Base-by-base conservation (phyloP, 1,140 invertebrate genomes). In the Eumeta japonica region DNA sequence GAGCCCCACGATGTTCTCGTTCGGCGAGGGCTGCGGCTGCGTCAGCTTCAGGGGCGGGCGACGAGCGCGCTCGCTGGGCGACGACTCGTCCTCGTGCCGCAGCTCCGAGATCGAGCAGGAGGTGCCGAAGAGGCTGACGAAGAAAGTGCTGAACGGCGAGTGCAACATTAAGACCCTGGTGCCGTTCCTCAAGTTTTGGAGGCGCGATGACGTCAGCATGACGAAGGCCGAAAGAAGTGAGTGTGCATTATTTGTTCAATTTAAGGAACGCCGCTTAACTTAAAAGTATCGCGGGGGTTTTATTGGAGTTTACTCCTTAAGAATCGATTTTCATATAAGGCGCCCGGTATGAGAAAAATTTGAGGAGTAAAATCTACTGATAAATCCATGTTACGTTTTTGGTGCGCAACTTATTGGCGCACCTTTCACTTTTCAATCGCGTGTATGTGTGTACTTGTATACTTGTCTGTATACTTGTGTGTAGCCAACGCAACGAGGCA, bases 171-270 rank as follows among this genome's bases (percentile, higher is more conserved):
- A 68, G 38, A 64, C 66, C 67, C 41, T 79, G 58, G 64, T 67
- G 62, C 78, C 77, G 37, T 79, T 78, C 47, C 62, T 80, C 24
- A 68, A 74, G 41, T 80, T 79, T 52, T 79, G 79, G 72, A 75
- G 79, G 43, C 71, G 76, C 43, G 77, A 80, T 46, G 79, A 81
- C 45, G 78, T 82, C 54, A 82, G 81, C 66, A 84, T 83, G 79
- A 82, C 82, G 7, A 82, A 83, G 58, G 80, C 82, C 34, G 83
- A 84, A 63, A 77, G 81, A 75, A 83, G 83, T 85, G 63, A 83
- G 83, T 84, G 39, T 16, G 29, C 30, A 42, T 36, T 44, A 33
- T 16, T 30, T 38, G 29, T 36, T 15, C 9, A 10, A 15, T 13
- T 16, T 3, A 34, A 16, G n/a, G n/a, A n/a, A n/a, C n/a, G n/a